Evolutionary conservation across 2,888 invertebrate genomes (phyloP).

Genomic region (Drosophila diplacantha): DNA sequence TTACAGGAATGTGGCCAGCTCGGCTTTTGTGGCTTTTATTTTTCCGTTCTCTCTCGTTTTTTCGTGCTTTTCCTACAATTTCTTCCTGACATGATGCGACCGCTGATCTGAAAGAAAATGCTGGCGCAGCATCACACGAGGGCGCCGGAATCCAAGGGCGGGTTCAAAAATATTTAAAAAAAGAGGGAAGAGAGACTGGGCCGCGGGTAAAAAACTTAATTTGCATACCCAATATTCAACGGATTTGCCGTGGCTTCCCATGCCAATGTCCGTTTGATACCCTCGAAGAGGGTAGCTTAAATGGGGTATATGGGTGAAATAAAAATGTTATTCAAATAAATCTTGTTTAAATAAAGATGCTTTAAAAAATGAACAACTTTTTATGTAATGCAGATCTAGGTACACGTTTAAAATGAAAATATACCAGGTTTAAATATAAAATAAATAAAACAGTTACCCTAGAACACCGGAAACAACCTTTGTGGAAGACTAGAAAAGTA

Average conservation of each 20-base stretch:
- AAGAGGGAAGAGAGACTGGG: slow-evolving; percentile 8
- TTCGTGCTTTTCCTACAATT: neutral
- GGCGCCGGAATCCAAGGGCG: slow-evolving; percentile 18
- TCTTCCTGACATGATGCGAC: slow-evolving; percentile 33
- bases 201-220: slow-evolving; percentile 56
- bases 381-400: too few species aligned
- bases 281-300: neutral
- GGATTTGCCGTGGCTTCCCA: slow-evolving; percentile 46
- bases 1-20: neutral
- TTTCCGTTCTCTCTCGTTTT: slow-evolving; percentile 2
- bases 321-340: too few species aligned
- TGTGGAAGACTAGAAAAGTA: neutral
- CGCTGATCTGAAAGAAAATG: slow-evolving; percentile 40
- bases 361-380: neutral
- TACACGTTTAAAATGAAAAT: neutral
- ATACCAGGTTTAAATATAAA: accelerated
- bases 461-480: neutral
- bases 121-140: slow-evolving; percentile 40
- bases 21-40: neutral
- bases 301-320: neutral
- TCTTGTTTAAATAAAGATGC: neutral
- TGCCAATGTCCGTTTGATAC: slow-evolving; percentile 17
- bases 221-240: slow-evolving; percentile 66
- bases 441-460: too few species aligned
- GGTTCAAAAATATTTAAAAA: neutral